Evolutionary conservation across 1,140 invertebrate genomes (phyloP).

Genomic region (Cydia splendana): DNA sequence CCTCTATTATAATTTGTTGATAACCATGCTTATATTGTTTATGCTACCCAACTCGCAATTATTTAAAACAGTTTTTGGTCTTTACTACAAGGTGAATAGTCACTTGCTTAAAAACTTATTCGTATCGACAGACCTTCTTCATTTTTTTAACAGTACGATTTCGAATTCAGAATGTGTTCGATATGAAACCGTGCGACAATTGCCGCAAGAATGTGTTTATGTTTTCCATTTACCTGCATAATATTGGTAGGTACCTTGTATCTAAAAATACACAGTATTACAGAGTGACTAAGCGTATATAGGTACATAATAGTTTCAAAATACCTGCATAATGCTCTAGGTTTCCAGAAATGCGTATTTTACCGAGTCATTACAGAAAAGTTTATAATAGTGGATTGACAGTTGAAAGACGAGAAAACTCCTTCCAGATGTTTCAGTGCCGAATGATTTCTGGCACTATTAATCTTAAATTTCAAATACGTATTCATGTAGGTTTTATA

Average conservation of each 20-base stretch:
- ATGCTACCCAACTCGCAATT: neutral
- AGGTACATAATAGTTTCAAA: neutral
- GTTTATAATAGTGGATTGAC: constrained; percentile 21
- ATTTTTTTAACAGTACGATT: constrained; percentile 5
- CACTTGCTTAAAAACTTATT: neutral
- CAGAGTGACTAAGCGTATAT: no score
- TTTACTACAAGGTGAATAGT: neutral
- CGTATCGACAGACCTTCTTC: neutral
- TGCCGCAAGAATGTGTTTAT: neutral
- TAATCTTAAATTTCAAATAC: constrained; percentile 74
- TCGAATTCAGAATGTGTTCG: constrained; percentile 14
- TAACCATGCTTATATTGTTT: constrained; percentile 26
- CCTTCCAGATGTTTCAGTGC: constrained; percentile 64
- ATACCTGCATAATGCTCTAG: neutral
- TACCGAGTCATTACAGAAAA: neutral
- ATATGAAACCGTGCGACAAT: constrained; percentile 4
- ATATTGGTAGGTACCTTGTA: no score
- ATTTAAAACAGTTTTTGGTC: neutral
- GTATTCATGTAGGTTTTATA: constrained; percentile 70
- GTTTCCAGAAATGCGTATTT: neutral
- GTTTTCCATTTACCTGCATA: no score
- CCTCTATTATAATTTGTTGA: constrained; percentile 57
- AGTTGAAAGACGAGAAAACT: constrained; percentile 51
- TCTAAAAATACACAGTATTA: no score
- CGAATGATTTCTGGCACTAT: constrained; percentile 68